These are phyloP conservation scores for Palaemon carinicauda DNA, from an alignment of 1,140 invertebrate species.

Conservation along the genomic window DNA sequence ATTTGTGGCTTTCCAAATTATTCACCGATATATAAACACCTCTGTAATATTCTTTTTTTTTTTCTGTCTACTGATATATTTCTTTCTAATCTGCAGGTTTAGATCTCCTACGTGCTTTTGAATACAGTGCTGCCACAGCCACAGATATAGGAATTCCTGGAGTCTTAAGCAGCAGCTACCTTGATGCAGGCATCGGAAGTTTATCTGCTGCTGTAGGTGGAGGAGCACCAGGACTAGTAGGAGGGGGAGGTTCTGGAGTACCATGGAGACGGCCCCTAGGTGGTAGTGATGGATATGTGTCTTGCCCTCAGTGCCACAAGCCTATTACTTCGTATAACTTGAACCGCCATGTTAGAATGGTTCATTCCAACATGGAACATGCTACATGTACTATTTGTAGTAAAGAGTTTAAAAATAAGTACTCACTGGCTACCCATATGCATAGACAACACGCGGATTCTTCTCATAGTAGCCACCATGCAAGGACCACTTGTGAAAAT, in stretches of 20 bases:
- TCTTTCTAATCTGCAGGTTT: conserved; percentile 22
- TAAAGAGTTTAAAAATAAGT: conserved; percentile 59
- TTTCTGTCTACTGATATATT: not conserved
- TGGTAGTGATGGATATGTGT: conserved; percentile 56
- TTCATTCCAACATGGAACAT: conserved; percentile 58
- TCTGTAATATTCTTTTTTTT: too few species aligned
- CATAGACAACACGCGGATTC: conserved; percentile 52
- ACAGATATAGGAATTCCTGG: conserved; percentile 15
- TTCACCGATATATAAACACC: not conserved
- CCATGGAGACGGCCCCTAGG: conserved; percentile 37
- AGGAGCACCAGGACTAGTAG: not conserved
- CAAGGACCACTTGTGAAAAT: not conserved
- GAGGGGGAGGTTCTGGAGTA: not conserved
- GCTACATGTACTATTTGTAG: conserved; percentile 55
- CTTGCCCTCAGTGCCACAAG: conserved; percentile 59
- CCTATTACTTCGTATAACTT: conserved; percentile 59
- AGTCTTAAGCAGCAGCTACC: conserved; percentile 13
- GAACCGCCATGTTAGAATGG: conserved; percentile 58
- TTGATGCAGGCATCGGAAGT: conserved; percentile 24
- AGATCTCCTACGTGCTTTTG: conserved; percentile 44
- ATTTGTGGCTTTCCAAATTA: not conserved
- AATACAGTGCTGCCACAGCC: conserved; percentile 24
- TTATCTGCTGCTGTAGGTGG: not conserved
- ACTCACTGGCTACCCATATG: conserved; percentile 57
- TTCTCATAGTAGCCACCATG: not conserved